phyloP scores from a whole-genome alignment of 2,113 vertebrate genomes.

The Dromaius novaehollandiae region DNA sequence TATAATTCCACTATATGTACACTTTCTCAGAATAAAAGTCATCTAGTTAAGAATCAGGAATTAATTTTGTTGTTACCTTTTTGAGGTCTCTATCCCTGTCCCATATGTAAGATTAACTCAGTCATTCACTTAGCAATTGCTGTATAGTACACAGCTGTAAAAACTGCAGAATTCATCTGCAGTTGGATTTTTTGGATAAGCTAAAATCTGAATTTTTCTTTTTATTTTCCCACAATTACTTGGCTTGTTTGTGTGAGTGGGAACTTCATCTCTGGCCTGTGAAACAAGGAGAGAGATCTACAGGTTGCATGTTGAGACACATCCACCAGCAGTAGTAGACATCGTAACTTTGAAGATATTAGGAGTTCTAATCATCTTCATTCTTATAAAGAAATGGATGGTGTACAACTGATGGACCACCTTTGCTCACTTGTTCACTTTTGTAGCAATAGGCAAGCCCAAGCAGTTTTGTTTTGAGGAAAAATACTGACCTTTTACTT shows the following conservation, averaged over 20 bases:
- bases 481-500: background rate
- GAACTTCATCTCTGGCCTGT: background rate
- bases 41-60: background rate
- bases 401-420: background rate
- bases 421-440: background rate
- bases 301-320: background rate
- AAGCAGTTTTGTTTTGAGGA: background rate
- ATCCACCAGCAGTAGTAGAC: background rate
- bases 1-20: background rate
- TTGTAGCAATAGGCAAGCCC: background rate
- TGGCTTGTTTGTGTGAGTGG: background rate
- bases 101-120: fast-evolving
- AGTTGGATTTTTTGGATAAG: background rate
- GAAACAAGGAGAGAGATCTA: background rate
- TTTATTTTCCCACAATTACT: background rate
- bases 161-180: background rate
- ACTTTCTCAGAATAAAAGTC: background rate
- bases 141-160: background rate
- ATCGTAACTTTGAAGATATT: background rate
- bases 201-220: background rate
- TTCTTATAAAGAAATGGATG: background rate
- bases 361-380: background rate
- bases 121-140: background rate
- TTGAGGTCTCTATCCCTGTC: too few species aligned
- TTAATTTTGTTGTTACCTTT: too few species aligned